These are phyloP conservation scores for Caenorhabditis sp. DNA, from an alignment of 2,888 invertebrate species.

Conservation along the genomic window DNA sequence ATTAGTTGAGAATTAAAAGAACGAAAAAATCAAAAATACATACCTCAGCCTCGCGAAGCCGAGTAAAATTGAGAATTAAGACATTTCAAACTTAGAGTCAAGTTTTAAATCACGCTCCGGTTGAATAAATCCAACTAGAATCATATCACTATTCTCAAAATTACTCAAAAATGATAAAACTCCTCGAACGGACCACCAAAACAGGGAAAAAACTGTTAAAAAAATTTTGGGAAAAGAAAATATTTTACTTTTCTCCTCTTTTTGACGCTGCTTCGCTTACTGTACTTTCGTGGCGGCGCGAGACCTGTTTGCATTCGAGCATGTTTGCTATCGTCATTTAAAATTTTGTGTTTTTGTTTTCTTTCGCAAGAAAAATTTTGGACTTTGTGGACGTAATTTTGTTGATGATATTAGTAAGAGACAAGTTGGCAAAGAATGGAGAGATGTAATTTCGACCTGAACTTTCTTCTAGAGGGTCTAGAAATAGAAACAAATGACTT, in stretches of 20 bases:
- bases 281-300: constrained; percentile 20
- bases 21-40: constrained; percentile 24
- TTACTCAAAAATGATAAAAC: constrained; percentile 37
- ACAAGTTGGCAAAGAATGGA: background rate
- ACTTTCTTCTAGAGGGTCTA: background rate
- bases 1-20: constrained; percentile 4
- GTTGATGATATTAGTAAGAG: too few species aligned
- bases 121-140: constrained; percentile 23
- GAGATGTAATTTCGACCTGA: background rate
- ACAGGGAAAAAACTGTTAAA: constrained; percentile 18
- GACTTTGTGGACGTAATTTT: too few species aligned
- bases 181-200: constrained; percentile 10
- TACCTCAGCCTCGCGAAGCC: constrained; percentile 42
- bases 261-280: constrained; percentile 11
- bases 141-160: constrained; percentile 48
- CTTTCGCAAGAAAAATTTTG: background rate
- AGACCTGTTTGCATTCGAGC: constrained; percentile 32
- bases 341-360: background rate
- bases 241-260: constrained; percentile 3
- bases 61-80: constrained; percentile 47
- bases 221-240: constrained; percentile 33
- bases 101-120: constrained; percentile 39
- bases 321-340: constrained; percentile 4
- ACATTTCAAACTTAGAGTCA: constrained; percentile 36
- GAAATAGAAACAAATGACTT: background rate